A percentile compares a stretch with the other conserved stretches of the same genome.
These are phyloP conservation scores for Lepidochrysops patricia DNA, from an alignment of 2,888 invertebrate genomes.

Conservation along the genomic window DNA sequence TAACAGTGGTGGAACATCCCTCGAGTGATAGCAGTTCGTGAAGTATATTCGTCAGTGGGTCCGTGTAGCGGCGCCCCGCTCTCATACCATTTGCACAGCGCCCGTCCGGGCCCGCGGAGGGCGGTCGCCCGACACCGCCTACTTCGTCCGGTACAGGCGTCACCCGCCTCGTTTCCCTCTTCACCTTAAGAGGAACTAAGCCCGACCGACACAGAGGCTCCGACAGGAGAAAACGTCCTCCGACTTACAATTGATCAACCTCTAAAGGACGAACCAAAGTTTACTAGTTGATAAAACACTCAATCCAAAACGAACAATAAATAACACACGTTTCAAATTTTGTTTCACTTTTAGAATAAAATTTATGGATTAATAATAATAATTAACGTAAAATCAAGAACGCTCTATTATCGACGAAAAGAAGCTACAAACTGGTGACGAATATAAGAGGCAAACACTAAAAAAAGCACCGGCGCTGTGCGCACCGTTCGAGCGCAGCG, in stretches of 20 bases:
- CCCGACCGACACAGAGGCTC: slow-evolving; percentile 39
- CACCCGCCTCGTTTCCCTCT: slow-evolving; percentile 68
- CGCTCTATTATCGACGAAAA: neutral
- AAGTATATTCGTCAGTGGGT: slow-evolving; percentile 67
- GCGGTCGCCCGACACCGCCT: slow-evolving; percentile 71
- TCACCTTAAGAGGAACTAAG: slow-evolving; percentile 39
- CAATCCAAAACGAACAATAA: neutral
- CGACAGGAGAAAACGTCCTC: slow-evolving; percentile 50
- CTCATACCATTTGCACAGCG: slow-evolving; percentile 60
- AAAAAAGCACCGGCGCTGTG: slow-evolving; percentile 19
- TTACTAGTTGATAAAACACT: neutral
- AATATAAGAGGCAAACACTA: neutral
- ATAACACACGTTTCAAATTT: slow-evolving; percentile 4
- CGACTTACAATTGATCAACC: neutral
- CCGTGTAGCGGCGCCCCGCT: slow-evolving; percentile 65
- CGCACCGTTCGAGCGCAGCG: slow-evolving; percentile 35
- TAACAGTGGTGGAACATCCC: slow-evolving; percentile 41
- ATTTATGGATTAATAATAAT: neutral
- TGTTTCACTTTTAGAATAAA: neutral
- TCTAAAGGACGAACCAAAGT: neutral
- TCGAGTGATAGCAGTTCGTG: slow-evolving; percentile 60
- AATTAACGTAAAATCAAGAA: neutral
- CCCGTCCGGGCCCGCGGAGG: slow-evolving; percentile 65
- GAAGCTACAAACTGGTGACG: neutral
- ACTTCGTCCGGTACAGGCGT: slow-evolving; percentile 73